Evolutionary conservation across 2,113 vertebrate species (phyloP).

Genomic region (Ursus arctos): DNA sequence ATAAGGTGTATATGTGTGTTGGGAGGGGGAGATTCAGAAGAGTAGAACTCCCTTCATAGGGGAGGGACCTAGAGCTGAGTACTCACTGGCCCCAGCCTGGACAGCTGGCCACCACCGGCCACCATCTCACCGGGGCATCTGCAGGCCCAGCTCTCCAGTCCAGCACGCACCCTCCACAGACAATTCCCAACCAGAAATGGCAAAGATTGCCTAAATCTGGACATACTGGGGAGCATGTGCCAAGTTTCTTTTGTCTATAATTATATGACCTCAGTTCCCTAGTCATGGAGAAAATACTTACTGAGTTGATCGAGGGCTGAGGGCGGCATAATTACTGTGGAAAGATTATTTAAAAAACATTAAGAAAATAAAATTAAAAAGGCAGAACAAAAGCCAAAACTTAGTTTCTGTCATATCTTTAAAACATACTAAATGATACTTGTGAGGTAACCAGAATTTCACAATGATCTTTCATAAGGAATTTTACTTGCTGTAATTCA

Average conservation of each 20-base stretch:
- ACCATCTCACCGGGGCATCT: accelerated
- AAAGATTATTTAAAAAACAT: slow-evolving; percentile 69
- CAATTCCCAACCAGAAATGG: neutral
- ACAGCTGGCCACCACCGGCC: neutral
- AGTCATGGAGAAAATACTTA: slow-evolving; percentile 89
- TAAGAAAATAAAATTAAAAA: slow-evolving; percentile 47
- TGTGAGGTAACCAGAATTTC: neutral
- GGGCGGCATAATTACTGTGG: slow-evolving; percentile 98
- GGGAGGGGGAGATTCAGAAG: accelerated
- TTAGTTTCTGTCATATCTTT: neutral
- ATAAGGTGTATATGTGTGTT: neutral
- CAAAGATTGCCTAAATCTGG: neutral
- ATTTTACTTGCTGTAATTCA: neutral
- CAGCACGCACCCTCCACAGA: neutral
- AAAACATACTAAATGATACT: neutral
- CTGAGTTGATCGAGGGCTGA: slow-evolving; percentile 99
- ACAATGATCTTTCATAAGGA: neutral
- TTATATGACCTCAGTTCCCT: neutral
- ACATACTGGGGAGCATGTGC: neutral
- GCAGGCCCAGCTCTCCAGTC: neutral
- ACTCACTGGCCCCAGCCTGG: neutral
- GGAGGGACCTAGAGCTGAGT: neutral
- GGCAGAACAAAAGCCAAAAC: neutral
- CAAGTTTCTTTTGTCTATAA: neutral
- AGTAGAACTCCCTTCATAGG: neutral